These are phyloP conservation scores for Pluvianellus socialis DNA, from an alignment of 2,113 vertebrate genomes.

Conservation along the genomic window DNA sequence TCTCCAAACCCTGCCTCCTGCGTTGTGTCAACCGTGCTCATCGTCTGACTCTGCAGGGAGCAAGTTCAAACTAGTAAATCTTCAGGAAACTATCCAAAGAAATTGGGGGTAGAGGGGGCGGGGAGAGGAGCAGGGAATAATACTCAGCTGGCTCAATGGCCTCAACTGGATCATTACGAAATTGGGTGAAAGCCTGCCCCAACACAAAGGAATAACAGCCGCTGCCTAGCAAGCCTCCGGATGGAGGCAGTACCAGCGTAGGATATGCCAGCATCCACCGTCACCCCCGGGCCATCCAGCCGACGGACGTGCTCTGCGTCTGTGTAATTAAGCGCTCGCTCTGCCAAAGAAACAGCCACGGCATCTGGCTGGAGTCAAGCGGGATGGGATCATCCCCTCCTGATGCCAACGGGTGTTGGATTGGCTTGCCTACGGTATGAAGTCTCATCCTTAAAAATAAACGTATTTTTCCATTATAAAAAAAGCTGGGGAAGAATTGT, in stretches of 20 bases:
- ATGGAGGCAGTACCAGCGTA: not conserved
- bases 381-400: not conserved
- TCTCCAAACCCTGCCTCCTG: not conserved
- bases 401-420: not conserved
- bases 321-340: not conserved
- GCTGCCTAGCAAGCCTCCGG: not conserved
- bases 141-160: not conserved
- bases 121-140: not conserved
- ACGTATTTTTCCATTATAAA: not conserved
- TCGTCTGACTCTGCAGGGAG: not conserved
- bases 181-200: not conserved
- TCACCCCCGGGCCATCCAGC: not conserved
- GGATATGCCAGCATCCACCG: fast-evolving
- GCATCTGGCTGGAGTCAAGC: not conserved
- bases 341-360: not conserved
- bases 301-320: not conserved
- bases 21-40: not conserved
- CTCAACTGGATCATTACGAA: not conserved
- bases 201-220: not conserved
- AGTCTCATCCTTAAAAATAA: not conserved
- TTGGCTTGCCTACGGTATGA: not conserved
- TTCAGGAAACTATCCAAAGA: constrained; percentile 1
- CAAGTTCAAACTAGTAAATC: constrained; percentile 16
- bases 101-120: not conserved
- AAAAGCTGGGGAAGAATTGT: not conserved